Percentiles rank a stretch among this genome's conserved stretches.
Evolutionary conservation across 2,797 vertebrate species (phyloP).

Genomic region (Cynopterus sphinx): DNA sequence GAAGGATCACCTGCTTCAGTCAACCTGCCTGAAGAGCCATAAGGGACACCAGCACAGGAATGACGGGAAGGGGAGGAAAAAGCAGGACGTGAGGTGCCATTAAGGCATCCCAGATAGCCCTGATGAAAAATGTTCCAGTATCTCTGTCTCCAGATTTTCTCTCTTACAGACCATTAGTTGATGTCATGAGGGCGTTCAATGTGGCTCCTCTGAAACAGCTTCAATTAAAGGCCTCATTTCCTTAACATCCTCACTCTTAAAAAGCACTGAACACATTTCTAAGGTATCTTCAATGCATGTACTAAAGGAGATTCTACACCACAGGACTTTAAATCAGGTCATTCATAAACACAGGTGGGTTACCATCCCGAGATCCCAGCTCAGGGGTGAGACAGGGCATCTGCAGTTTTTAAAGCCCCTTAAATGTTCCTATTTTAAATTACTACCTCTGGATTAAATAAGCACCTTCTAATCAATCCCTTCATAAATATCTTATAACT

Average conservation of each 20-base stretch:
- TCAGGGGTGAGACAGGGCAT: rapidly evolving
- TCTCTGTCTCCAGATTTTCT: background rate
- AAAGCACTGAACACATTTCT: background rate
- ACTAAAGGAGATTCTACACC: background rate
- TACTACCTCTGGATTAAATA: background rate
- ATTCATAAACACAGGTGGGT: background rate
- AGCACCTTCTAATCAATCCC: background rate
- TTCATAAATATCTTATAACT: background rate
- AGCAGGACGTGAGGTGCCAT: background rate
- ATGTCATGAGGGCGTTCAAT: background rate
- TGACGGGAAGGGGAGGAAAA: background rate
- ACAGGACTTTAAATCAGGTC: background rate
- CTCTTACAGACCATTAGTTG: background rate
- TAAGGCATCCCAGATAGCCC: background rate
- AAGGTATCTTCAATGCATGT: no score
- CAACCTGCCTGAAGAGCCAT: background rate
- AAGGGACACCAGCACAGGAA: background rate
- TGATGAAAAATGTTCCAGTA: background rate
- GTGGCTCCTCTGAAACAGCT: background rate
- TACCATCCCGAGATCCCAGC: background rate
- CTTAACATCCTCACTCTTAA: background rate
- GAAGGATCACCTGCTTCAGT: background rate
- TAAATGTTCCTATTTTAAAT: background rate
- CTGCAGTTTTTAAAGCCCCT: background rate
- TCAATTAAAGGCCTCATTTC: background rate